phyloP scores from a whole-genome alignment of 2,888 invertebrate genomes.

The Flexamia atlantica region DNA sequence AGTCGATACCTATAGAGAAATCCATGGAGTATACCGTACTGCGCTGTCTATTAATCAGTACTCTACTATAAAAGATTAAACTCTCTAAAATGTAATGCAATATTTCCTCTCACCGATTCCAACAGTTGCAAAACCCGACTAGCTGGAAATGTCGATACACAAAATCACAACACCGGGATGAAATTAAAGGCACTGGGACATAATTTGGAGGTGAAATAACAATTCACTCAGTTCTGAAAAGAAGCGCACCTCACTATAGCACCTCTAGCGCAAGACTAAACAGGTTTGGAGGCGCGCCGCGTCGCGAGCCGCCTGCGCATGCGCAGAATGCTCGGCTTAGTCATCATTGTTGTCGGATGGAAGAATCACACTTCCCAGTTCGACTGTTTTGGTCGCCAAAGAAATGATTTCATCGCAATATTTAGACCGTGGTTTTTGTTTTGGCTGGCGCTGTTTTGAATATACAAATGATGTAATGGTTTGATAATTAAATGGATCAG shows the following conservation, averaged over 20 bases:
- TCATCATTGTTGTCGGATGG: neutral
- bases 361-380: neutral
- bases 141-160: constrained; percentile 1
- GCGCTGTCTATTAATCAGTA: no score
- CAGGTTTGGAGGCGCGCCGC: neutral
- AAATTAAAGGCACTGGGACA: neutral
- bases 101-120: neutral
- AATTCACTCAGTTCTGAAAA: neutral
- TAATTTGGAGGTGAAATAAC: neutral
- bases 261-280: constrained; percentile 1
- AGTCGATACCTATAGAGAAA: no score
- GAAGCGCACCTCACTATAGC: neutral
- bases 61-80: no score
- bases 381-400: constrained; percentile 1
- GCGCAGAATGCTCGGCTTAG: neutral
- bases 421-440: neutral
- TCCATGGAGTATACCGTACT: no score
- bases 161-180: neutral
- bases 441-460: no score
- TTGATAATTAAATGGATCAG: no score
- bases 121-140: neutral
- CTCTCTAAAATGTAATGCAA: no score
- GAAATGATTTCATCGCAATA: neutral
- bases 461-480: no score
- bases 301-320: neutral